Evolutionary conservation across 2,797 vertebrate species (phyloP).

Genomic region (Sitta carolinensis): DNA sequence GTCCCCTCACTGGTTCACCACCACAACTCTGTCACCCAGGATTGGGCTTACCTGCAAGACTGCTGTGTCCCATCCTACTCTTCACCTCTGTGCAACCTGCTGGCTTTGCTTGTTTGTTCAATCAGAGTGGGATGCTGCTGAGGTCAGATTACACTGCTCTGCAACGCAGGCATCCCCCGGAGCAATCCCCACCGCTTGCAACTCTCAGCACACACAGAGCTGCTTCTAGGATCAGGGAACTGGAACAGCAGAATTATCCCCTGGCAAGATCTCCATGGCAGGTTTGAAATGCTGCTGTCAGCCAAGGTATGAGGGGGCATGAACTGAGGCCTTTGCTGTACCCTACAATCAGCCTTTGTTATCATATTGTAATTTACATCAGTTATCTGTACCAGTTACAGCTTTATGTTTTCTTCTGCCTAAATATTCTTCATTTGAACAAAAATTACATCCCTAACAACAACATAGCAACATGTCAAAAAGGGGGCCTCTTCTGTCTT

Average conservation of each 20-base stretch:
- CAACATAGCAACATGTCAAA: neutral
- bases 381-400: neutral
- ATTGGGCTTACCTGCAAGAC: neutral
- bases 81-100: neutral
- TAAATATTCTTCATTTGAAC: neutral
- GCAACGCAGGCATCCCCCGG: rapidly evolving
- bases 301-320: neutral
- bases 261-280: rapidly evolving
- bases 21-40: neutral
- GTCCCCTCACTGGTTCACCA: neutral
- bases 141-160: neutral
- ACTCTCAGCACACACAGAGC: neutral
- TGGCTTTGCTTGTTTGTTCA: neutral
- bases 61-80: rapidly evolving
- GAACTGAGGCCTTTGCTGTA: neutral
- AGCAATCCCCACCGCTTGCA: neutral
- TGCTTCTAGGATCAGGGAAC: neutral
- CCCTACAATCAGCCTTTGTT: neutral
- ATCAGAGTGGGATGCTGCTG: neutral
- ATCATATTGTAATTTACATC: neutral
- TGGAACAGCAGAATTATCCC: neutral
- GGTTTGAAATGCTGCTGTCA: neutral
- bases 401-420: neutral
- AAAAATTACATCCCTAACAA: neutral
- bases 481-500: neutral